These are phyloP conservation scores for Silurus asotus DNA, from an alignment of 2,113 vertebrate genomes.

Conservation along the genomic window DNA sequence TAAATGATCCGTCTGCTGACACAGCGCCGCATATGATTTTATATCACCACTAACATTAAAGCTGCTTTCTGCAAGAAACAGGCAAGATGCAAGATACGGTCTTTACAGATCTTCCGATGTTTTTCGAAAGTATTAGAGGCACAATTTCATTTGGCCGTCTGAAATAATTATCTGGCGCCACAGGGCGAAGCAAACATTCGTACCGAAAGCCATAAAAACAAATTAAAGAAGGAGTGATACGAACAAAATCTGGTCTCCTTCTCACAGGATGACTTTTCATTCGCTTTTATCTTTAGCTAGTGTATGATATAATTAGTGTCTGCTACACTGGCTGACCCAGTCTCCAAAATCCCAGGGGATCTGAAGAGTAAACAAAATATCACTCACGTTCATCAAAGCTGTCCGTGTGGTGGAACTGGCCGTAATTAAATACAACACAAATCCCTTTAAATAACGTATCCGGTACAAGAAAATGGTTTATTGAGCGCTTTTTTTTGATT, in stretches of 20 bases:
- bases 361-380: conserved; percentile 54
- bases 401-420: conserved; percentile 6
- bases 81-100: neutral
- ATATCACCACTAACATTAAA: neutral
- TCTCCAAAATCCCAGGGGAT: conserved; percentile 48
- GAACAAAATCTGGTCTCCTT: neutral
- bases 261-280: conserved; percentile 4
- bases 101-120: neutral
- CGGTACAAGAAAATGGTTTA: neutral
- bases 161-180: conserved; percentile 11
- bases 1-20: conserved; percentile 19
- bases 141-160: neutral
- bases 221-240: conserved; percentile 17
- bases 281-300: conserved; percentile 19
- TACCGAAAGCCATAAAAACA: neutral
- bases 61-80: neutral
- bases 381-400: conserved; percentile 49
- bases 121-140: neutral
- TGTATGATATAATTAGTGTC: conserved; percentile 51
- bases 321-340: conserved; percentile 47
- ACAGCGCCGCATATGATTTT: conserved; percentile 14
- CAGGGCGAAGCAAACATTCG: neutral
- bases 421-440: conserved; percentile 42
- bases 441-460: neutral
- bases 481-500: no score